phyloP scores from a whole-genome alignment of 2,888 invertebrate species.

The Epirrhoe tristata region DNA sequence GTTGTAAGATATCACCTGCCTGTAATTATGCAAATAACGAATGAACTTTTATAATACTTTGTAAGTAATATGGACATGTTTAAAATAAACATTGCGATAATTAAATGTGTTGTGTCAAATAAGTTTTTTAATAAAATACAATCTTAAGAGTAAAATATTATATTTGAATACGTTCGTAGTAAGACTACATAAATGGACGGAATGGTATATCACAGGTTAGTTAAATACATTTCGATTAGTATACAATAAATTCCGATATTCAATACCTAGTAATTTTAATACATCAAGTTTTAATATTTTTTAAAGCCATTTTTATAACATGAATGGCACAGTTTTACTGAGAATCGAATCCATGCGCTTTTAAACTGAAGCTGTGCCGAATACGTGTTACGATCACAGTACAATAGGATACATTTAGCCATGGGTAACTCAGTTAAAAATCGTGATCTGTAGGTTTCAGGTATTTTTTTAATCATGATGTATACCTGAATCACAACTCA shows the following conservation, averaged over 20 bases:
- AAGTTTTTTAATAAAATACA: constrained; percentile 25
- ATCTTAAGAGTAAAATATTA: constrained; percentile 49
- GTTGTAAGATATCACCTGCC: constrained; percentile 26
- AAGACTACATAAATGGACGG: constrained; percentile 72
- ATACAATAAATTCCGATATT: constrained; percentile 39
- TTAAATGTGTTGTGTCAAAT: constrained; percentile 38
- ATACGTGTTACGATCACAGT: constrained; percentile 15
- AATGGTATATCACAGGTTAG: constrained; percentile 82
- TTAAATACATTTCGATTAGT: constrained; percentile 67
- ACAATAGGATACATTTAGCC: not conserved
- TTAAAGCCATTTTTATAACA: constrained; percentile 28
- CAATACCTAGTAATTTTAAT: constrained; percentile 30
- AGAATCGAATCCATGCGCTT: constrained; percentile 27
- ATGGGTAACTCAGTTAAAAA: too few relatives aligned
- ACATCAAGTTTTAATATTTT: constrained; percentile 33
- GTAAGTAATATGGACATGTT: constrained; percentile 40
- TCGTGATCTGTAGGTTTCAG: too few relatives aligned
- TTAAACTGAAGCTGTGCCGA: not conserved
- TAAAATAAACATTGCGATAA: constrained; percentile 35
- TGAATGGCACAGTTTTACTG: constrained; percentile 42
- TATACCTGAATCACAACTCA: too few relatives aligned
- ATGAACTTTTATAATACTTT: constrained; percentile 35
- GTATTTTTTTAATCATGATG: too few relatives aligned
- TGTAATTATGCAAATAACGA: constrained; percentile 40
- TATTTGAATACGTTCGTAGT: constrained; percentile 51